phyloP scores from a whole-genome alignment of 1,140 invertebrate species.

The Diuraphis noxia region DNA sequence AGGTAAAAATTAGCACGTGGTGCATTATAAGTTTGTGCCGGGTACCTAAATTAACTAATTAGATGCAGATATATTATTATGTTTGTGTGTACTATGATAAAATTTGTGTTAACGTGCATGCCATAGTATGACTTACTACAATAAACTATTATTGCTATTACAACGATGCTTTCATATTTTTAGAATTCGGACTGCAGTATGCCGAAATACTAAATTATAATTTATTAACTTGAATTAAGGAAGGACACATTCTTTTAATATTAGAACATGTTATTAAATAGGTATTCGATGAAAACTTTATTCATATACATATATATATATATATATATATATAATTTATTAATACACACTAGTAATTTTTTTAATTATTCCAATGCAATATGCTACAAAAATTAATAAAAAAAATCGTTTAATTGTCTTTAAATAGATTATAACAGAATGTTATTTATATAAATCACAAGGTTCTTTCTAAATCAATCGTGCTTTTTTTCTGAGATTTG shows the following conservation, averaged over 20 bases:
- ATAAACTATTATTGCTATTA: not conserved
- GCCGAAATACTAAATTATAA: not conserved
- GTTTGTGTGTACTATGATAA: not conserved
- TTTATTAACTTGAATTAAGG: not conserved
- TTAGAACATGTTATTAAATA: constrained; percentile 15
- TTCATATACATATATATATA: not conserved
- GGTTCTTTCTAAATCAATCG: not conserved
- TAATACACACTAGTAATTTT: not conserved
- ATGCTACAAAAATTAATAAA: not conserved
- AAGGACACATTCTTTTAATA: constrained; percentile 2
- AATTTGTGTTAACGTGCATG: not conserved
- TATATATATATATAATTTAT: no score
- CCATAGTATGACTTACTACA: not conserved
- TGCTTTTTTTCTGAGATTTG: no score
- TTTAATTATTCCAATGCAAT: not conserved
- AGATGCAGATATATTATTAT: not conserved
- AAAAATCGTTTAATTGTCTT: not conserved
- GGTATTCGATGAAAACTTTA: not conserved
- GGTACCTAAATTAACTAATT: not conserved
- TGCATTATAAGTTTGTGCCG: not conserved
- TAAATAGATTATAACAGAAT: not conserved
- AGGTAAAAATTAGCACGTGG: constrained; percentile 67
- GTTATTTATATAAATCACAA: not conserved
- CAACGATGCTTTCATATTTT: constrained; percentile 18
- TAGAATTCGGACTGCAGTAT: not conserved